Base-by-base conservation (phyloP, 2,888 invertebrate genomes). In the Schizotus pectinicornis region DNA sequence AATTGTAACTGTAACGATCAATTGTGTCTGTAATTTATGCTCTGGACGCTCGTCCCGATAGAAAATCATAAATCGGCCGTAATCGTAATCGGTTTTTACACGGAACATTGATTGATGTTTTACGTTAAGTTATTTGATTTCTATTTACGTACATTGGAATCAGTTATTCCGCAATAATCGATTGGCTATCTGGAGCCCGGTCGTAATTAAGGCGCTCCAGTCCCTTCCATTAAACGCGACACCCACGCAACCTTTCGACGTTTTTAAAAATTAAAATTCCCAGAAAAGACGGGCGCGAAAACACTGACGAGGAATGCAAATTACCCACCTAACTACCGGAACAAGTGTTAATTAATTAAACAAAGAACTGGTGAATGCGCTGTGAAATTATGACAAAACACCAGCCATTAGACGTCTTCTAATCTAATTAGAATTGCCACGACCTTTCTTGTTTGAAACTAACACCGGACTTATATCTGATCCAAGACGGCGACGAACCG, bases 281-380 rank as follows among this genome's bases (percentile, higher is more conserved):
- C 2, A 64, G 66, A 67, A 60, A 62, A 65, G 65, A 65, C 67
- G 70, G n/a, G n/a, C n/a, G 63, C 67, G 67, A 66, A 62, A 63
- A 65, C 64, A 56, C 54, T 63, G 61, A 67, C 62, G 66, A n/a
- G n/a, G n/a, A 69, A 72, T 73, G 73, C 72, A 73, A 73, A 74
- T 73, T 74, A 67, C 67, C 60, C 63, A 59, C 63, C 69, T 73
- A 76, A 76, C 75, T 75, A 72, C 74, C 73, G 75, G 75, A 76
- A 77, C 77, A 70, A 68, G 74, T 72, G 70, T 74, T 75, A 76
- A 78, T 78, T 77, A 78, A 77, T 77, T 75, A 77, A 72, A 75
- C 74, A 76, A 74, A 72, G 70, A 73, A 70, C 67, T 74, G 74
- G n/a, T 73, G 74, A 77, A 77, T 73, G 74, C 69, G 70, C 67